phyloP scores from a whole-genome alignment of 2,113 vertebrate genomes.

The Pseudopipra pipra region DNA sequence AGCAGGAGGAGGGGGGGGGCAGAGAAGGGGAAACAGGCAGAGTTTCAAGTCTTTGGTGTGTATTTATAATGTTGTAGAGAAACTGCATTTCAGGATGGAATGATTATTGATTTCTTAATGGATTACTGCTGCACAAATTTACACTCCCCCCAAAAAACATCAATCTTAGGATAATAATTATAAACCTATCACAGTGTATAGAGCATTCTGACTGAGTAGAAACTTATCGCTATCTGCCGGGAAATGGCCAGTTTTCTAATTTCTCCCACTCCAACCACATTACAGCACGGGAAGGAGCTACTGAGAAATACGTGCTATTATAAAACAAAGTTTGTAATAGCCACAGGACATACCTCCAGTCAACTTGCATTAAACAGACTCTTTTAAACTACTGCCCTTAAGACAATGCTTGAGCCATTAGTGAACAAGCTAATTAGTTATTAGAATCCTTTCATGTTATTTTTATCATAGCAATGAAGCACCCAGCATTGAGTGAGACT shows the following conservation, averaged over 20 bases:
- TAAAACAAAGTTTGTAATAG: conserved; percentile 45
- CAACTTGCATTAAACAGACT: conserved; percentile 44
- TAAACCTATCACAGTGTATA: conserved; percentile 72
- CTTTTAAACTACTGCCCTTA: conserved; percentile 18
- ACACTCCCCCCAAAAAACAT: conserved; percentile 73
- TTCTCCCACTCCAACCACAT: conserved; percentile 72
- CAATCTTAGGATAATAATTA: conserved; percentile 82
- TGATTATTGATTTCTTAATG: conserved; percentile 86
- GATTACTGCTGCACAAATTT: conserved; percentile 81
- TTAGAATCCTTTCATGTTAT: conserved; percentile 9
- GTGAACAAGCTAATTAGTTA: conserved; percentile 29
- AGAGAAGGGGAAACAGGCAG: neutral
- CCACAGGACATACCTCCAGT: conserved; percentile 44
- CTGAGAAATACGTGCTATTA: conserved; percentile 66
- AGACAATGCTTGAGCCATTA: neutral
- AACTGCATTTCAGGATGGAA: conserved; percentile 74
- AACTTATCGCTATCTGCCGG: conserved; percentile 73
- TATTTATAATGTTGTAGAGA: conserved; percentile 70
- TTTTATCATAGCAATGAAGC: conserved; percentile 35
- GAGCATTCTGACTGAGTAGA: conserved; percentile 71
- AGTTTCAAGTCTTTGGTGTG: conserved; percentile 55
- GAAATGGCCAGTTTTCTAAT: conserved; percentile 77
- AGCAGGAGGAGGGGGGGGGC: neutral
- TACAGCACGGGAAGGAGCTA: conserved; percentile 42
- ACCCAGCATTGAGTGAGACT: conserved; percentile 10